These are phyloP conservation scores for Arenicola marina DNA, from an alignment of 2,888 invertebrate genomes.

Conservation along the genomic window DNA sequence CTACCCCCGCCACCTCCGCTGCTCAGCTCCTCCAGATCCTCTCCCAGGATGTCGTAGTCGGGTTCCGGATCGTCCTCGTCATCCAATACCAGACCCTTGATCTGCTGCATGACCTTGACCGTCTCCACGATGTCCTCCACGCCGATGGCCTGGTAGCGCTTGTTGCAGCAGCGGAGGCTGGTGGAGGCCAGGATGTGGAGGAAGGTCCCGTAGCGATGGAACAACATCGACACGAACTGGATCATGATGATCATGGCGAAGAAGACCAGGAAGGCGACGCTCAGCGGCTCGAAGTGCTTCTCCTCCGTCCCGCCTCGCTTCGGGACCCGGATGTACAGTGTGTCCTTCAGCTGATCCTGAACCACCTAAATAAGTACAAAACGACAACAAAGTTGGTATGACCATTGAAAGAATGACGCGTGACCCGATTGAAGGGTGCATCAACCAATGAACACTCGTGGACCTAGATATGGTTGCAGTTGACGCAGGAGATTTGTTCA, in stretches of 20 bases:
- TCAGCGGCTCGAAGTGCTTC: conserved; percentile 65
- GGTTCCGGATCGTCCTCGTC: conserved; percentile 33
- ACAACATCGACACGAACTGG: conserved; percentile 72
- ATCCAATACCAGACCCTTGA: conserved; percentile 32
- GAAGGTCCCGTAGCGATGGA: conserved; percentile 96
- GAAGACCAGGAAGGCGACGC: conserved; percentile 94
- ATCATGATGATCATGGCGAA: conserved; percentile 88
- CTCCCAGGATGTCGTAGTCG: conserved; percentile 32
- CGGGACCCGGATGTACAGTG: conserved; percentile 47
- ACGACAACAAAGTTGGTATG: no score
- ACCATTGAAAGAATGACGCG: no score
- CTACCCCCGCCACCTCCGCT: background rate
- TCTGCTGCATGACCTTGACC: conserved; percentile 39
- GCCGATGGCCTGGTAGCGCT: conserved; percentile 41
- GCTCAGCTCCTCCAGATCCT: conserved; percentile 18
- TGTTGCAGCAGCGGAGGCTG: conserved; percentile 41
- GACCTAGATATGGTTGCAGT: no score
- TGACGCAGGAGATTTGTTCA: no score
- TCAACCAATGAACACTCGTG: no score
- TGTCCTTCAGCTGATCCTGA: conserved; percentile 42
- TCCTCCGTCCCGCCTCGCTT: conserved; percentile 39
- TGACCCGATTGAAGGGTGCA: no score
- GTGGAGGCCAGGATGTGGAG: conserved; percentile 96
- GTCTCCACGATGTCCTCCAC: conserved; percentile 40
- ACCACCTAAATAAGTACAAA: no score